These are phyloP conservation scores for Potamarius usumacintae DNA, from an alignment of 2,113 vertebrate species.

Conservation along the genomic window DNA sequence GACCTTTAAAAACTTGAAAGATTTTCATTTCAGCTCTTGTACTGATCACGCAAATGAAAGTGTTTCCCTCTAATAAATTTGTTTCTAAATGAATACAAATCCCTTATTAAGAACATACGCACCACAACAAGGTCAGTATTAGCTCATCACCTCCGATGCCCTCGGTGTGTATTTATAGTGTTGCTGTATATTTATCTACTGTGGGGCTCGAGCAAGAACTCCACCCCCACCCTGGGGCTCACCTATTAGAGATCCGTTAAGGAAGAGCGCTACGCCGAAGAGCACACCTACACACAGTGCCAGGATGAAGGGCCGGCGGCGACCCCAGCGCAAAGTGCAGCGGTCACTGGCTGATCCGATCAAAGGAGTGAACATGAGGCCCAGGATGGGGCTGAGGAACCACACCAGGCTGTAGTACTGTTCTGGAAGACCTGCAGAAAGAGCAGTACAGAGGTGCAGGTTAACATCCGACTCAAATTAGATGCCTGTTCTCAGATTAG, in stretches of 20 bases:
- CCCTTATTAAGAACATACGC: neutral
- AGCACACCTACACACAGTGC: constrained; percentile 90
- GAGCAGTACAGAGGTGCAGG: neutral
- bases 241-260: constrained; percentile 95
- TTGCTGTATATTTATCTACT: neutral
- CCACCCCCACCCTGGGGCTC: constrained; percentile 41
- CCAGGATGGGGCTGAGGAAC: constrained; percentile 96
- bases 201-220: neutral
- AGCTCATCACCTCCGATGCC: neutral
- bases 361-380: constrained; percentile 92
- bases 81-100: neutral
- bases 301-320: constrained; percentile 93
- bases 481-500: neutral
- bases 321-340: constrained; percentile 92
- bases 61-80: neutral
- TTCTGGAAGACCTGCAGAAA: constrained; percentile 89
- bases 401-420: constrained; percentile 99
- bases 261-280: constrained; percentile 90
- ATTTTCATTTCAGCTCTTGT: neutral
- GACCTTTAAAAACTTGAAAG: neutral
- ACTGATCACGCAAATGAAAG: neutral
- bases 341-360: constrained; percentile 96
- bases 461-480: neutral
- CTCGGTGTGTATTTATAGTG: neutral
- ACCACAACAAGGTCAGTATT: neutral